These are phyloP conservation scores for Centrocercus urophasianus DNA, from an alignment of 2,113 vertebrate species.

Conservation along the genomic window DNA sequence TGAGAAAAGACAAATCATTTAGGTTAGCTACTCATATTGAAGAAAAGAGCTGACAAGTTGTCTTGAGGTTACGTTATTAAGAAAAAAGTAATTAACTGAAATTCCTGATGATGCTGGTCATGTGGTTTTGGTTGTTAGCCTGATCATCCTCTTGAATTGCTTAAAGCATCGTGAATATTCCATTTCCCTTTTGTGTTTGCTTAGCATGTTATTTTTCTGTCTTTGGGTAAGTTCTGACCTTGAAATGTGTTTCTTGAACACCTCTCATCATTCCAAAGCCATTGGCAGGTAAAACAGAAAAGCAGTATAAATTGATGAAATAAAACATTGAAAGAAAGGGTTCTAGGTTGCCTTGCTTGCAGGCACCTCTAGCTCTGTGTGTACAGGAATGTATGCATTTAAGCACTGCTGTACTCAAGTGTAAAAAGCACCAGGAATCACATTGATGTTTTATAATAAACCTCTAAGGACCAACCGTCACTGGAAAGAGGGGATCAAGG, in stretches of 20 bases:
- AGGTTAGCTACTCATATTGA: neutral
- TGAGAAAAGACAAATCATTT: neutral
- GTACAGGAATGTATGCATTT: neutral
- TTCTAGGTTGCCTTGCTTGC: neutral
- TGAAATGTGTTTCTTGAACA: slow-evolving; percentile 12
- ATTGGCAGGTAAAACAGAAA: neutral
- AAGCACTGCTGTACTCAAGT: neutral
- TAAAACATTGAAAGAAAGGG: neutral
- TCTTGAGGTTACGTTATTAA: neutral
- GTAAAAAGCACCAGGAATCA: neutral
- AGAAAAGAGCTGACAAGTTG: neutral
- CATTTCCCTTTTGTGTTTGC: neutral
- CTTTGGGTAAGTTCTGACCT: neutral
- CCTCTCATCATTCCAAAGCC: slow-evolving; percentile 42
- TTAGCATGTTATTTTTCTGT: neutral
- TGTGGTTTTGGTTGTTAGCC: neutral
- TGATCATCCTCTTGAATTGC: neutral
- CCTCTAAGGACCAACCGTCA: neutral
- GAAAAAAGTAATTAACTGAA: neutral
- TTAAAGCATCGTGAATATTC: neutral
- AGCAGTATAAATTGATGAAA: neutral
- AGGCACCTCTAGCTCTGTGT: neutral
- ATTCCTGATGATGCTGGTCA: neutral
- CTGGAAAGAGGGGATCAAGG: neutral
- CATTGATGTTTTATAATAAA: neutral